Percentiles rank a stretch among this genome's conserved stretches.
Evolutionary conservation across 2,113 vertebrate genomes (phyloP).

Genomic region (Pedetes capensis): DNA sequence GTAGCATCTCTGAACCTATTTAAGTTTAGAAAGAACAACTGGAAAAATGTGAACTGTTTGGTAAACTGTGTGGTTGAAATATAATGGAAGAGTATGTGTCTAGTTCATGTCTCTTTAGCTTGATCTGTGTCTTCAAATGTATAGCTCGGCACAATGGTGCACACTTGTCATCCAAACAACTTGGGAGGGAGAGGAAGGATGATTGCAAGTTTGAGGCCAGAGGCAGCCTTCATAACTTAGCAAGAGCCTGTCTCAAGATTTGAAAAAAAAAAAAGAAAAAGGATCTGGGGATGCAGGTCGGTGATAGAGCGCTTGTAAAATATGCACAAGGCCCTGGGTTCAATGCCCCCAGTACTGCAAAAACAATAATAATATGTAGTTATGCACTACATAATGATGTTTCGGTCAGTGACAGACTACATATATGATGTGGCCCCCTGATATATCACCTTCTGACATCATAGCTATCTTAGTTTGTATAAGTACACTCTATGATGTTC

Average conservation of each 20-base stretch:
- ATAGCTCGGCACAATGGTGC: too few relatives aligned
- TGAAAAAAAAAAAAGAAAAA: too few relatives aligned
- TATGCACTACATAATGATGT: rapidly evolving
- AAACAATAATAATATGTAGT: too few relatives aligned
- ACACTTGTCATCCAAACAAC: too few relatives aligned
- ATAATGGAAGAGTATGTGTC: not conserved
- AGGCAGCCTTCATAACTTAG: too few relatives aligned
- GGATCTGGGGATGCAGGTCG: too few relatives aligned
- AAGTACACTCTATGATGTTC: not conserved
- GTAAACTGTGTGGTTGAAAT: not conserved
- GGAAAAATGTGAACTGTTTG: not conserved
- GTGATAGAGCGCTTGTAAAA: too few relatives aligned
- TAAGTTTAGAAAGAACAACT: not conserved
- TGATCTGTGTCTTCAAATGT: not conserved
- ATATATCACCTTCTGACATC: not conserved
- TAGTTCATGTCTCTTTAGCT: not conserved
- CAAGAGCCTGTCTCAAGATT: too few relatives aligned
- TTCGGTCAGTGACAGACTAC: not conserved
- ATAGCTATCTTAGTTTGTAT: not conserved
- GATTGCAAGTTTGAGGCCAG: too few relatives aligned
- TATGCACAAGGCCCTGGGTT: too few relatives aligned
- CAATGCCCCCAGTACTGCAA: too few relatives aligned
- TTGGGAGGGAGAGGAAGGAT: too few relatives aligned
- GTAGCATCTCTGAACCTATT: not conserved
- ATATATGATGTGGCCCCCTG: not conserved